Evolutionary conservation across 1,140 invertebrate genomes (phyloP), one percentile per base, ranked within the genome.

Genomic region (Drosophila parvula): DNA sequence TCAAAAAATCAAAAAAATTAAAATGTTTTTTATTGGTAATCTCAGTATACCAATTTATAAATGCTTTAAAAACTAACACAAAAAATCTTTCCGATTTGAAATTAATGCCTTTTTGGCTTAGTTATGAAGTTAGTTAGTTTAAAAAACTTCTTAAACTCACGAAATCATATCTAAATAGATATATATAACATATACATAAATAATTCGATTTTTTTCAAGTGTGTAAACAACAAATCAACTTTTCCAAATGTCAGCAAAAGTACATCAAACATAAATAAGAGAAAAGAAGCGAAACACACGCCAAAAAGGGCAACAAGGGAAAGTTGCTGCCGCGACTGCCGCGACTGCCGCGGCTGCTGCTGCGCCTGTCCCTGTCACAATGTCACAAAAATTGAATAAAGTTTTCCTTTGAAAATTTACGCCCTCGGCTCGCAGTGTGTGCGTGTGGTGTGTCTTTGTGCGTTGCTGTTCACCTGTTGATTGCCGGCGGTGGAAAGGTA

Each of bases 331-430:
- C 16, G 16, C 43, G 4, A 6, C 60, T 48, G 22, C 45, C 28
- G 14, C 10, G n/a, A 28, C 48, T 53, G 51, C n/a, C n/a, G n/a
- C n/a, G n/a, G n/a, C n/a, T n/a, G 9, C 60, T 48, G 22, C 45
- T 48, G 14, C 10, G n/a, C 48, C 48, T 53, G 51, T 64, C 48
- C 32, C 63, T 77, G 78, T 78, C 78, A 80, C 45, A 85, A 67
- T 84, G 78, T 81, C 81, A 59, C 56, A 59, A 58, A 73, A 77
- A 78, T 85, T 69, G 50, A 81, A 81, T 74, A 81, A 85, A 84
- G 68, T 84, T 85, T 80, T 65, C 47, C 68, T 84, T 80, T 85
- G 59, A 70, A 74, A 59, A 51, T 58, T 38, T 30, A 14, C 53
- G 45, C 44, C 38, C 63, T 40, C 34, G n/a, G 34, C 53, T 16